phyloP scores from a whole-genome alignment of 2,797 vertebrate genomes.

The Gallinago stenura region DNA sequence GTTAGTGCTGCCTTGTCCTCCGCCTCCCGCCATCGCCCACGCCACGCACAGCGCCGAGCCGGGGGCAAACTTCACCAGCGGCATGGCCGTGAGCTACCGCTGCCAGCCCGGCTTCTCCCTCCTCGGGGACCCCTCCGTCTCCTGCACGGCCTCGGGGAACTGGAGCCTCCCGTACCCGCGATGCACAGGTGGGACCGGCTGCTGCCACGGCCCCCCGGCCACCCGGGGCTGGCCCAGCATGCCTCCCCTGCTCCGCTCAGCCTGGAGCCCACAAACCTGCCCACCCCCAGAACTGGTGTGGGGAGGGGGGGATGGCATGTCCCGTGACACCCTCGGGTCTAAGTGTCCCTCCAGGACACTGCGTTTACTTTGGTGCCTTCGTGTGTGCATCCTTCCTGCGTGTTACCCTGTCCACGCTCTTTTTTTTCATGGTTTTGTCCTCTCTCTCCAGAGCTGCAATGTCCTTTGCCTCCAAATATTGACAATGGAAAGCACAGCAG shows the following conservation, averaged over 20 bases:
- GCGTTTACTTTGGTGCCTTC: background rate
- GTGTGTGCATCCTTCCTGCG: background rate
- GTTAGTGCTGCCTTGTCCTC: slow-evolving; percentile 10
- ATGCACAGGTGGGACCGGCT: slow-evolving; percentile 59
- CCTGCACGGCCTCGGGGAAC: slow-evolving; percentile 43
- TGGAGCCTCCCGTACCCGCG: slow-evolving; percentile 56
- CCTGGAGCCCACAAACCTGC: background rate
- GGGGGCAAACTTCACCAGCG: slow-evolving; percentile 21
- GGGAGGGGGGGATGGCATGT: too few relatives aligned
- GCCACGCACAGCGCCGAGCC: background rate
- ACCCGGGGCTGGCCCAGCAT: background rate
- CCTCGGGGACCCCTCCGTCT: slow-evolving; percentile 36
- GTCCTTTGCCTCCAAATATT: slow-evolving; percentile 41
- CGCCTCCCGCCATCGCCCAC: slow-evolving; percentile 61
- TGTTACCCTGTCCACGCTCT: fast-evolving
- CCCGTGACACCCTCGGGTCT: background rate
- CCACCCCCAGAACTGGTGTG: fast-evolving
- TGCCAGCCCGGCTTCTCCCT: slow-evolving; percentile 71
- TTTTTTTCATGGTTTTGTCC: background rate
- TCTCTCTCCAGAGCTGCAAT: slow-evolving; percentile 5
- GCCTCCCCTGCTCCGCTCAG: background rate
- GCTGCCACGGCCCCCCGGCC: background rate
- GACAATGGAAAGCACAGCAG: slow-evolving; percentile 15
- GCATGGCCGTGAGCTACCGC: slow-evolving; percentile 67
- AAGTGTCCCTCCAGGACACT: background rate